Percentiles rank a stretch among this genome's conserved stretches.
These are phyloP conservation scores for Tupaia tana DNA, from an alignment of 2,113 vertebrate genomes.

Conservation along the genomic window DNA sequence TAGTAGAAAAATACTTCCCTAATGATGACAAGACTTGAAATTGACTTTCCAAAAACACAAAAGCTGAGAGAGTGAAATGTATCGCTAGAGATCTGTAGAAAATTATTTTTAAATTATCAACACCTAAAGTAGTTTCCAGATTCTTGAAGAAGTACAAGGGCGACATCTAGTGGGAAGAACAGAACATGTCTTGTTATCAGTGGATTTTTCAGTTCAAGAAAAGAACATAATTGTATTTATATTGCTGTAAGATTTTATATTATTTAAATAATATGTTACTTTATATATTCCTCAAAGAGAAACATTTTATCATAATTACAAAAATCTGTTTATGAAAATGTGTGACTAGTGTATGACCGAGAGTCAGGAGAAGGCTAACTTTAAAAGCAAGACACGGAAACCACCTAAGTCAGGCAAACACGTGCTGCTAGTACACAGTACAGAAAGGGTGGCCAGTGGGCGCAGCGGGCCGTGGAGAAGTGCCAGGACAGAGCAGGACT, in stretches of 20 bases:
- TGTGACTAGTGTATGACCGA: background rate
- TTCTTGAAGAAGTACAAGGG: conserved; percentile 79
- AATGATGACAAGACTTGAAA: background rate
- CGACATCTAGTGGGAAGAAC: conserved; percentile 84
- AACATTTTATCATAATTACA: background rate
- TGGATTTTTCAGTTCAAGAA: background rate
- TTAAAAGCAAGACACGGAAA: background rate
- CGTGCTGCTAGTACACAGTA: background rate
- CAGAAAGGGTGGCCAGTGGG: too few species aligned
- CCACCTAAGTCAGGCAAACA: background rate
- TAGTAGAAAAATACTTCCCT: background rate
- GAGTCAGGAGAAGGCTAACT: background rate
- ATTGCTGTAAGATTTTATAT: background rate
- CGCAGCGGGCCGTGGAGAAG: accelerated
- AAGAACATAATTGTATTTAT: background rate
- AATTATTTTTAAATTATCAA: background rate
- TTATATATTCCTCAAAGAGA: background rate
- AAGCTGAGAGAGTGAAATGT: background rate
- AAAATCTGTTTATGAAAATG: background rate
- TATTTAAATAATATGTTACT: too few species aligned
- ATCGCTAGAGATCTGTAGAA: background rate
- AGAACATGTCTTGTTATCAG: background rate
- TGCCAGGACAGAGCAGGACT: background rate
- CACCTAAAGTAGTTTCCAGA: background rate
- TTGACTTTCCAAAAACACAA: background rate